Evolutionary conservation across 2,888 invertebrate species (phyloP), one percentile per base, ranked within the genome.

Genomic region (Euclidia mi): DNA sequence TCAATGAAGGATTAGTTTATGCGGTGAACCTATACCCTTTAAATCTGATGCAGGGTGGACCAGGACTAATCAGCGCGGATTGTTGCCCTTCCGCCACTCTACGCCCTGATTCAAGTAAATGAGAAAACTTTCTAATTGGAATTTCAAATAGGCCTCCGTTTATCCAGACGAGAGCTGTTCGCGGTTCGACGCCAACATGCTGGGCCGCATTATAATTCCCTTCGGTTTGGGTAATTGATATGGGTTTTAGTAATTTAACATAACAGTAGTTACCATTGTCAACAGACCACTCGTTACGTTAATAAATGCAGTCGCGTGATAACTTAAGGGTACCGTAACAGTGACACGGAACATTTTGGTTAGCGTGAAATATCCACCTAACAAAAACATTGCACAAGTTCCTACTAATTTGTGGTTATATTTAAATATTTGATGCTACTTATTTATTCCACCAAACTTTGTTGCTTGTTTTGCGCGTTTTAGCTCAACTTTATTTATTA

Each of bases 71-170:
- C 92, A 91, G 90, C 85, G 87, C 83, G 90, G 90, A 92, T 92
- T 92, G 92, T 91, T 90, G 91, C 92, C 92, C 91, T 89, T 90
- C 87, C 88, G 87, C 90, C 83, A 89, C 89, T 89, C 91, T 81
- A 85, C 92, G 87, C 90, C 88, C 91, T 90, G 91, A 92, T 91
- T 93, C 92, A 92, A 90, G 88, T 91, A 94, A 94, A 94, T 94
- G 93, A 93, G 93, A 93, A 94, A 94, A 94, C 92, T 94, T 94
- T 94, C 90, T 93, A 93, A 94, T 94, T 93, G 94, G 92, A 94
- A 93, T 89, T 94, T 94, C 92, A 93, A 93, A 93, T 91, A 91
- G 91, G 90, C 89, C 82, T 85, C 87, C 90, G 90, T 90, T 92
- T 92, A 90, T 90, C 88, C 87, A 85, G 88, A 90, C 83, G 88